These are phyloP conservation scores for Lingula anatina DNA, from an alignment of 2,888 invertebrate species.

Conservation along the genomic window DNA sequence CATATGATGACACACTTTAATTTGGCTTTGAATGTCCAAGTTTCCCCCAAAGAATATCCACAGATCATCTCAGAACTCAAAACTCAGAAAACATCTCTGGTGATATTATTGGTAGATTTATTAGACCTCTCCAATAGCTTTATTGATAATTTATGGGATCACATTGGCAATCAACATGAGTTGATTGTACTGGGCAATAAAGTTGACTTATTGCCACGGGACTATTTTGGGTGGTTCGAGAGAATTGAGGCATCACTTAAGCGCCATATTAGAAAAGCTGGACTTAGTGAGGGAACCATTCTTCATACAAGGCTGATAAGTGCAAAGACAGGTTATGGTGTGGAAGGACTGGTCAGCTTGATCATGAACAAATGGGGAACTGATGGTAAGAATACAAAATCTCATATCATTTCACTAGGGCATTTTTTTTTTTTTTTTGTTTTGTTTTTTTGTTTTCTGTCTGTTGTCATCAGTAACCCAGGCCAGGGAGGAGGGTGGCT, in stretches of 20 bases:
- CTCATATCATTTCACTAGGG: too few relatives aligned
- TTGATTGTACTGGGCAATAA: constrained; percentile 82
- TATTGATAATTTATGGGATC: constrained; percentile 50
- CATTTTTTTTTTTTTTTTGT: too few relatives aligned
- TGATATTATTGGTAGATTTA: constrained; percentile 83
- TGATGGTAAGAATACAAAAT: too few relatives aligned
- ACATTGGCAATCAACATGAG: constrained; percentile 28
- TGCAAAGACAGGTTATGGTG: constrained; percentile 89
- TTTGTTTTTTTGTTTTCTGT: too few relatives aligned
- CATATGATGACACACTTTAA: constrained; percentile 80
- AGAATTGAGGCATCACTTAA: constrained; percentile 63
- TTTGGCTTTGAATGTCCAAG: constrained; percentile 74
- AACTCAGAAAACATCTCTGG: too few relatives aligned
- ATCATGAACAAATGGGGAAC: too few relatives aligned
- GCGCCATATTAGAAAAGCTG: constrained; percentile 60
- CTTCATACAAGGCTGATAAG: constrained; percentile 64
- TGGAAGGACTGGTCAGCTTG: constrained; percentile 89
- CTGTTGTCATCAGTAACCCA: too few relatives aligned
- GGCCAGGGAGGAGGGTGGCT: too few relatives aligned
- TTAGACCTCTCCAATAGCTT: constrained; percentile 89
- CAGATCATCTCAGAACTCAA: constrained; percentile 68
- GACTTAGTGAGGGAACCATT: constrained; percentile 56
- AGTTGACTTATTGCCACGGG: constrained; percentile 83
- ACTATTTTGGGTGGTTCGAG: constrained; percentile 65
- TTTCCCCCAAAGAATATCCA: constrained; percentile 73